A percentile compares a stretch with the other conserved stretches of the same genome.
Conservation (phyloP, 2,113 vertebrate genomes). For the Numida meleagris region DNA sequence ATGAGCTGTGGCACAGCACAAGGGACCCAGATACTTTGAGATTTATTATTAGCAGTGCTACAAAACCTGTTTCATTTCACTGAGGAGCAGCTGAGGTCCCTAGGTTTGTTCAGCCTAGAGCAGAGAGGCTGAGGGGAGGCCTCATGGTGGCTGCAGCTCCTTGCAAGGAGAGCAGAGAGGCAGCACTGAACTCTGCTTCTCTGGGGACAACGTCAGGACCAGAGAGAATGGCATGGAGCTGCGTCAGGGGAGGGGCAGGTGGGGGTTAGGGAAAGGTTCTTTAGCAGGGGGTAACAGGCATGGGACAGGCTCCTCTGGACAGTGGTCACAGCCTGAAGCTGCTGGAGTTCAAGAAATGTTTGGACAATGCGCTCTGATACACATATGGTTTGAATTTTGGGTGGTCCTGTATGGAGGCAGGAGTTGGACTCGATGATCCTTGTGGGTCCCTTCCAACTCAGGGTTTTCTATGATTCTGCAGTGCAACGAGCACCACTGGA, state of each 20-base stretch:
- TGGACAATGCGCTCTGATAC: neutral
- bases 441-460: neutral
- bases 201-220: neutral
- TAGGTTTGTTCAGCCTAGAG: neutral
- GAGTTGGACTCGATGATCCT: neutral
- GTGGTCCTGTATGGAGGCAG: neutral
- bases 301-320: neutral
- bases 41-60: neutral
- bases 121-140: neutral
- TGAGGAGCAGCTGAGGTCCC: neutral
- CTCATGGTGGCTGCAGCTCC: neutral
- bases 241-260: neutral
- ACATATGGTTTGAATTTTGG: neutral
- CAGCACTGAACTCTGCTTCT: neutral
- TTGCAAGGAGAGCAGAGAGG: neutral
- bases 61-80: neutral
- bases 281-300: neutral
- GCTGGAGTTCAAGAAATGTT: neutral
- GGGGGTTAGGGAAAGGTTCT: neutral
- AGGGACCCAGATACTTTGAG: neutral
- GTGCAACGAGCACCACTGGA: accelerated
- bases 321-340: neutral
- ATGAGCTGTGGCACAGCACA: accelerated
- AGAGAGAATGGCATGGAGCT: neutral
- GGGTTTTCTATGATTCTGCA: neutral